Percentiles rank a stretch among this genome's conserved stretches.
These are phyloP conservation scores for Lepidurus couesii DNA, from an alignment of 1,140 invertebrate genomes.

Conservation along the genomic window DNA sequence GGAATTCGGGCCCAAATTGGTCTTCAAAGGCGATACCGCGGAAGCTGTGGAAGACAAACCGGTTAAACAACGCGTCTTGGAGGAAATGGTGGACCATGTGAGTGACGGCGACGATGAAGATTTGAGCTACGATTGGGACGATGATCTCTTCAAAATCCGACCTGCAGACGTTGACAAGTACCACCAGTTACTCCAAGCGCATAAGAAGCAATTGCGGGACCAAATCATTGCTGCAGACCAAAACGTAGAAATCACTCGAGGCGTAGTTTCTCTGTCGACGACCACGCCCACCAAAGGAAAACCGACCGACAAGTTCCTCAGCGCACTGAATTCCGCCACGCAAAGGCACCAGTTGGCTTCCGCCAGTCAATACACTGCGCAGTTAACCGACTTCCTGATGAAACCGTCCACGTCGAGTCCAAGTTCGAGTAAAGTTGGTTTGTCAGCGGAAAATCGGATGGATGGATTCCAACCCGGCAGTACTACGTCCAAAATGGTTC, in stretches of 20 bases:
- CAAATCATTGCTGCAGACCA: neutral
- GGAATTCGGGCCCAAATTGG: conserved; percentile 37
- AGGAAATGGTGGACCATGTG: conserved; percentile 35
- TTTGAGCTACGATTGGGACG: neutral
- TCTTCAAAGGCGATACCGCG: conserved; percentile 64
- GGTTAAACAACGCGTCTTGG: conserved; percentile 19
- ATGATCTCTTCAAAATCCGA: neutral
- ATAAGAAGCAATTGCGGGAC: conserved; percentile 14
- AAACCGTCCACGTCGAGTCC: neutral
- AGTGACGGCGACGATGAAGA: conserved; percentile 25
- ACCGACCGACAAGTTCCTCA: neutral
- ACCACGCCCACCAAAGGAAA: conserved; percentile 22
- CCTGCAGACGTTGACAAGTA: neutral
- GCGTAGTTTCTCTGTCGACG: neutral
- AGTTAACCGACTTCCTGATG: conserved; percentile 9
- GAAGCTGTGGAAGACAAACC: conserved; percentile 65
- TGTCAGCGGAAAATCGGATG: neutral
- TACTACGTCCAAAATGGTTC: neutral
- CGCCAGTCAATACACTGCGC: conserved; percentile 3
- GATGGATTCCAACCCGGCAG: neutral
- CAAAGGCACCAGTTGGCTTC: conserved; percentile 22
- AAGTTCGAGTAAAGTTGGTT: neutral
- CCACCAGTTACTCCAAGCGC: neutral
- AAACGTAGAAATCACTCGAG: neutral
- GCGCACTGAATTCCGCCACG: neutral